Conservation (phyloP, 2,888 invertebrate species). For the Agrilus biguttatus region DNA sequence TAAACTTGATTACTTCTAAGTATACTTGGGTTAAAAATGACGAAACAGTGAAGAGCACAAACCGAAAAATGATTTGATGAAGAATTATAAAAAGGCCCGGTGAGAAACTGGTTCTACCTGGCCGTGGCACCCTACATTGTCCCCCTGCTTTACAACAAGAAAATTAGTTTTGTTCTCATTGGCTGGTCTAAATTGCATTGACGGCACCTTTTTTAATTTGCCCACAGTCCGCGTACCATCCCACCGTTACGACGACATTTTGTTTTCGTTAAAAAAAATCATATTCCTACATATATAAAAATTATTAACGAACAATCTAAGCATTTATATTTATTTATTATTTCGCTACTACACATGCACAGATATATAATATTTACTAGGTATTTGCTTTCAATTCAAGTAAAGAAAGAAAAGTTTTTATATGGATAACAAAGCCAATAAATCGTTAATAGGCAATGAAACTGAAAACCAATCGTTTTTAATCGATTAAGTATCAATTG, state of each 20-base stretch:
- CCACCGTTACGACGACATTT: conserved; percentile 7
- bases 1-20: too few relatives aligned
- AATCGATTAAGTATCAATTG: too few relatives aligned
- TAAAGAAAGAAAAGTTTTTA: too few relatives aligned
- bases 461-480: too few relatives aligned
- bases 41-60: conserved; percentile 1
- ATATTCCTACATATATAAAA: conserved; percentile 5
- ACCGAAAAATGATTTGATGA: conserved; percentile 12
- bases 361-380: too few relatives aligned
- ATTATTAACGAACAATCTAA: conserved; percentile 1
- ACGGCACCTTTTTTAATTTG: conserved; percentile 12
- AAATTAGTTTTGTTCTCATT: conserved; percentile 25
- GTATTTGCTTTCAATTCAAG: too few relatives aligned
- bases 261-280: conserved; percentile 2
- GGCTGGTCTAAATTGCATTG: conserved; percentile 22
- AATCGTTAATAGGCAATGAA: too few relatives aligned
- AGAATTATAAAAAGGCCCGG: conserved; percentile 14
- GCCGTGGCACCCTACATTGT: conserved; percentile 10
- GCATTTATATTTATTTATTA: neutral
- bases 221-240: conserved; percentile 12
- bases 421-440: too few relatives aligned
- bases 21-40: neutral
- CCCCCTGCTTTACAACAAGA: conserved; percentile 21
- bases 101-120: conserved; percentile 17
- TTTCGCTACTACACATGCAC: too few relatives aligned